Percentiles rank a stretch among this genome's conserved stretches.
These are phyloP conservation scores for Pammene aurita DNA, from an alignment of 2,888 invertebrate genomes.

Conservation along the genomic window DNA sequence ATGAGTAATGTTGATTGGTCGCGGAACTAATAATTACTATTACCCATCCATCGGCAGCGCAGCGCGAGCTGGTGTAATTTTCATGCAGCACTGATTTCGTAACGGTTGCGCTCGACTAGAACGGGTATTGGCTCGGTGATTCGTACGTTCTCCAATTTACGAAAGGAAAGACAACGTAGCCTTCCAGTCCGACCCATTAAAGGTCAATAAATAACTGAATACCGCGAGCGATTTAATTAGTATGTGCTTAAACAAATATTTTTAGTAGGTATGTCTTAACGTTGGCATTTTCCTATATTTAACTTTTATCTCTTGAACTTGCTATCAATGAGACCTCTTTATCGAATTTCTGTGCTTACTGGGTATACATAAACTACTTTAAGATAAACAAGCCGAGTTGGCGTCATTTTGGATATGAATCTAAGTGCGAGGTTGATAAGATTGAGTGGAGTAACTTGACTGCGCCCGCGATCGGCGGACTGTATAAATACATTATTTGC, in stretches of 20 bases:
- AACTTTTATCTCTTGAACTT: constrained; percentile 75
- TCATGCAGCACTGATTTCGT: constrained; percentile 81
- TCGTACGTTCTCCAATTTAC: constrained; percentile 62
- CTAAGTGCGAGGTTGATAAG: constrained; percentile 59
- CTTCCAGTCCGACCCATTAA: constrained; percentile 30
- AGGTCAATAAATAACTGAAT: constrained; percentile 29
- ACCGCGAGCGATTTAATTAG: not conserved
- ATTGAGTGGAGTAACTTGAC: constrained; percentile 65
- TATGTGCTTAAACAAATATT: not conserved
- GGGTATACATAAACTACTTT: constrained; percentile 53
- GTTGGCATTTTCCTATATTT: constrained; percentile 73
- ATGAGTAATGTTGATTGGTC: constrained; percentile 5
- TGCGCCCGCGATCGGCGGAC: constrained; percentile 63
- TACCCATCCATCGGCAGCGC: constrained; percentile 43
- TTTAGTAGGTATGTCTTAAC: constrained; percentile 44
- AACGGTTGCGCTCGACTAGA: constrained; percentile 81
- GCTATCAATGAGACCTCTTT: constrained; percentile 76
- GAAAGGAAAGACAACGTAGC: constrained; percentile 42
- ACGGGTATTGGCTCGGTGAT: constrained; percentile 76
- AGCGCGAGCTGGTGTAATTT: constrained; percentile 64
- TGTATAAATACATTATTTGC: constrained; percentile 79
- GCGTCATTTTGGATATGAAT: constrained; percentile 60
- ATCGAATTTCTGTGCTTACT: constrained; percentile 63
- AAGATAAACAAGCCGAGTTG: constrained; percentile 60
- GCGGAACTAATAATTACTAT: constrained; percentile 44